A percentile compares a stretch with the other conserved stretches of the same genome.
Conservation (phyloP, 1,140 invertebrate genomes). For the Choristoneura fumiferana region DNA sequence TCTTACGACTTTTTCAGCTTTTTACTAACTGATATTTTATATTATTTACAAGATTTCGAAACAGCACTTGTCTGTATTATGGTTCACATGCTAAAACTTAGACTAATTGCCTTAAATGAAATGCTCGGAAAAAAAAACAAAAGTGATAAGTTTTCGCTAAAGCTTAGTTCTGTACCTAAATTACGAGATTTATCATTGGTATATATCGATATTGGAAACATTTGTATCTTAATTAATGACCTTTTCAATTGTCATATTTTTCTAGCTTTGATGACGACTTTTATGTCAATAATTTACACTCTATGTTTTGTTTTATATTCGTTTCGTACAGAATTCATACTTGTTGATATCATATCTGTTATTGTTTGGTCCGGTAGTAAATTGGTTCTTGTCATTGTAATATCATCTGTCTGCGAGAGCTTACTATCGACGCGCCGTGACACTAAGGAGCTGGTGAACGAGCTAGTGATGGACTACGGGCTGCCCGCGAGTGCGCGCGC, state of each 20-base stretch:
- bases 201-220: constrained; percentile 44
- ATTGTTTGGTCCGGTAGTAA: constrained; percentile 41
- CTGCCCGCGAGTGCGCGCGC: background rate
- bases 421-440: background rate
- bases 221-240: constrained; percentile 41
- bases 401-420: constrained; percentile 25
- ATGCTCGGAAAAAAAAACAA: constrained; percentile 31
- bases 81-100: constrained; percentile 37
- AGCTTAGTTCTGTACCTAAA: constrained; percentile 31
- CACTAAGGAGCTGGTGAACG: constrained; percentile 15
- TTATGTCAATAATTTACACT: constrained; percentile 45
- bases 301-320: constrained; percentile 52
- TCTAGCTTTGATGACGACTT: constrained; percentile 45
- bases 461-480: constrained; percentile 17
- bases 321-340: constrained; percentile 24
- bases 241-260: constrained; percentile 54
- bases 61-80: constrained; percentile 45
- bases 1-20: constrained; percentile 7
- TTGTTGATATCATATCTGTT: constrained; percentile 25
- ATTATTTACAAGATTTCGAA: constrained; percentile 45
- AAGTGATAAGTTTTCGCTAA: constrained; percentile 35
- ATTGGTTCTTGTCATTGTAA: constrained; percentile 36
- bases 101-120: constrained; percentile 44
- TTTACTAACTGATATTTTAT: constrained; percentile 32
- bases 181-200: constrained; percentile 38